These are phyloP conservation scores for Pristionchus pacificus DNA, from an alignment of 1,140 invertebrate genomes.

Conservation along the genomic window DNA sequence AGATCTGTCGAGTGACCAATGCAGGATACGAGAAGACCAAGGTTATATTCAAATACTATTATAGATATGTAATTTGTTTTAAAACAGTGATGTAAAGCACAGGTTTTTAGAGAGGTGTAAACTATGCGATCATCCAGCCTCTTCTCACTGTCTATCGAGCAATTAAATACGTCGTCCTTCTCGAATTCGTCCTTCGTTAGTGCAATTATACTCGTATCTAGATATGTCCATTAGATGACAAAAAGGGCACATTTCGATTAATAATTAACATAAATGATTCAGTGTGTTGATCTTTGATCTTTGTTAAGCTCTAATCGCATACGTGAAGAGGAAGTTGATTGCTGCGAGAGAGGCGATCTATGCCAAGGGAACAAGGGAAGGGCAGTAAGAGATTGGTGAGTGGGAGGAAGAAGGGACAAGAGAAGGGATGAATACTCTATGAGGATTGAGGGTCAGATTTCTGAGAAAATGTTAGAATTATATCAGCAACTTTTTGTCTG, in stretches of 20 bases:
- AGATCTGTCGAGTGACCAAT: constrained; percentile 18
- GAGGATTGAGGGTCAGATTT: too few relatives aligned
- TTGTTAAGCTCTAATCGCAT: not conserved
- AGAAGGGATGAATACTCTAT: too few relatives aligned
- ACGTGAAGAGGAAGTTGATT: not conserved
- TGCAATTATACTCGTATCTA: too few relatives aligned
- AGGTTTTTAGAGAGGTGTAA: not conserved
- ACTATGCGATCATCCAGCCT: constrained; percentile 1
- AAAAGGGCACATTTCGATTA: not conserved
- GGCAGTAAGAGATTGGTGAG: constrained; percentile 17
- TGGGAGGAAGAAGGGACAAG: too few relatives aligned
- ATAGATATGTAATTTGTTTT: not conserved
- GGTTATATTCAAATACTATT: not conserved
- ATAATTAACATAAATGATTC: constrained; percentile 2
- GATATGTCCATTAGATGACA: too few relatives aligned
- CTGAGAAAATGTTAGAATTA: not conserved
- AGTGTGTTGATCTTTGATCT: not conserved
- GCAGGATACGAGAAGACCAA: not conserved
- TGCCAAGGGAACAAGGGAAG: not conserved
- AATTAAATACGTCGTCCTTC: constrained; percentile 18
- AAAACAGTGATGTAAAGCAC: not conserved
- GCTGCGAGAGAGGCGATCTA: not conserved
- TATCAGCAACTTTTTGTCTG: not conserved
- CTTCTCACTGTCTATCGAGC: not conserved
- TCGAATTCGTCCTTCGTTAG: constrained; percentile 23